Evolutionary conservation across 2,797 vertebrate species (phyloP), one percentile per base, ranked within the genome.

Genomic region (Pantherophis alleghaniensis): DNA sequence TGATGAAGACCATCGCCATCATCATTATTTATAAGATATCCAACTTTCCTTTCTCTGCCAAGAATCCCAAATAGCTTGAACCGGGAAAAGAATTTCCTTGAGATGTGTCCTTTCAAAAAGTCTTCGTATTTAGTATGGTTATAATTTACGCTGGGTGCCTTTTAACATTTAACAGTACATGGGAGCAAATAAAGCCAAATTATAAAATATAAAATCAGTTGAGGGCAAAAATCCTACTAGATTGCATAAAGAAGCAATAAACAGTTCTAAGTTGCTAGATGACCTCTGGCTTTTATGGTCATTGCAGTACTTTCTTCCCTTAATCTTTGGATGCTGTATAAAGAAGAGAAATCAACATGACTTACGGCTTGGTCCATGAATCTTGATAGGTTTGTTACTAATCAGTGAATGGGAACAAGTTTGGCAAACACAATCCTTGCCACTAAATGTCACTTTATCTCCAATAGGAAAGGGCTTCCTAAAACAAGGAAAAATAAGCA

Each of bases 401-500:
- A 98, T 98, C 96, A 99, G 98, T 83, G 98, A 97, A 94, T 98
- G 98, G 91, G 99, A 99, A 97, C 99, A 99, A 61, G 99, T 99
- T 96, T 99, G 99, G 97, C 99, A 99, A 92, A 99, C 98, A 0
- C 99, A 99, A 95, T 99, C 98, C 97, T 99, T 99, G 90, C 99
- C 99, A 3, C 99, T 99, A 98, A 99, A 99, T 0, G 99, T 99
- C 91, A 99, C 99, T 97, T 99, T 98, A 98, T 99, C 99, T 97
- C 99, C 99, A 0, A 99, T 99, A 79, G 99, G 99, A 97, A 99
- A 99, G 0, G 99, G 98, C 96, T 99, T 99, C 98, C 99, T 99
- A 97, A 0, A 92, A 96, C 94, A 94, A 86, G 87, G 55, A 37
- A 32, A 94, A 91, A 18, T 88, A 2, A 89, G 18, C 12, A 22